phyloP scores from a whole-genome alignment of 2,888 invertebrate genomes.

The Blera fallax region DNA sequence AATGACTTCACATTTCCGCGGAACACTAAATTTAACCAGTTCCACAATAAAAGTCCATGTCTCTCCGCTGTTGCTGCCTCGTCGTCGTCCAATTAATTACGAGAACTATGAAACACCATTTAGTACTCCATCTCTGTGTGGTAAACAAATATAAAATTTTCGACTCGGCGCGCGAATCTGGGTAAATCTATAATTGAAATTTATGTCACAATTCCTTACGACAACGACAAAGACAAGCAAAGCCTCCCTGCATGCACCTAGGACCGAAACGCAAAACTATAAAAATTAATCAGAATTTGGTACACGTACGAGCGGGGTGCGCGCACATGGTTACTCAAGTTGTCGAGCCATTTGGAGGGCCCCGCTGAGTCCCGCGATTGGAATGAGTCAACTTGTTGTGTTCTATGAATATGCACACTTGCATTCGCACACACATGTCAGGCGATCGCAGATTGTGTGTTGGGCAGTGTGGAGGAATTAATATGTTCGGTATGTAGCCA shows the following conservation, averaged over 20 bases:
- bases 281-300: constrained; percentile 1
- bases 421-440: constrained; percentile 65
- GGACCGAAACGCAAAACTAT: constrained; percentile 1
- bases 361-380: neutral
- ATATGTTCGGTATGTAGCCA: constrained; percentile 32
- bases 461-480: constrained; percentile 18
- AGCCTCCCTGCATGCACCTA: neutral
- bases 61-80: neutral
- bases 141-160: constrained; percentile 55
- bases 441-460: constrained; percentile 36
- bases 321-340: constrained; percentile 52
- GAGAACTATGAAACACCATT: constrained; percentile 53
- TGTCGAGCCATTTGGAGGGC: constrained; percentile 9
- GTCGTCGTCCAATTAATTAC: constrained; percentile 64
- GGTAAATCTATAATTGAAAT: constrained; percentile 72
- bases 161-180: constrained; percentile 54
- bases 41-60: constrained; percentile 56
- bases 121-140: constrained; percentile 54
- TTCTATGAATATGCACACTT: constrained; percentile 65
- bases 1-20: constrained; percentile 64
- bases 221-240: constrained; percentile 45
- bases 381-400: constrained; percentile 56
- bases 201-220: constrained; percentile 68
- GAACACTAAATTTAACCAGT: constrained; percentile 65
- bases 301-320: constrained; percentile 31